These are phyloP conservation scores for Pipistrellus kuhlii DNA, from an alignment of 2,797 vertebrate species.

Conservation along the genomic window DNA sequence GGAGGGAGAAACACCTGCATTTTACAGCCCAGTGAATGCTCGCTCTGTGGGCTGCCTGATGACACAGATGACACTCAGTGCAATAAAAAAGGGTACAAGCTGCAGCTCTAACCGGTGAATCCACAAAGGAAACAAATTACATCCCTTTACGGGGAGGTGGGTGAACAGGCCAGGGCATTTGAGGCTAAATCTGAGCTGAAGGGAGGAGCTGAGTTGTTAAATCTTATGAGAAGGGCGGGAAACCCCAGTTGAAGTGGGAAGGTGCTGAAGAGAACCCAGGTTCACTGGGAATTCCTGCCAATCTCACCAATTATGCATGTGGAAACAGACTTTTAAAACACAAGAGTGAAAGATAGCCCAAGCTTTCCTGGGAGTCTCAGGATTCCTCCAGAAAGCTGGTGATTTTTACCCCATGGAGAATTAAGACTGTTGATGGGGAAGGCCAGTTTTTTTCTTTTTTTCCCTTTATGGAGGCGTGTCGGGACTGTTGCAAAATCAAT, in stretches of 20 bases:
- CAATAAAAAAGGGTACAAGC: not conserved
- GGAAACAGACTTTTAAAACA: slow-evolving; percentile 7
- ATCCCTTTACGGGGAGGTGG: not conserved
- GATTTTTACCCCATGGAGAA: slow-evolving; percentile 8
- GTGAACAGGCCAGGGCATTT: slow-evolving; percentile 2
- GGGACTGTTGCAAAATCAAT: slow-evolving; percentile 47
- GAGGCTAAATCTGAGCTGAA: not conserved
- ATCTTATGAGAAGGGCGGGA: not conserved
- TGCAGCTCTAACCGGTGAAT: not conserved
- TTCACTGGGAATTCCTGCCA: not conserved
- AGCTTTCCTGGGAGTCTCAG: not conserved
- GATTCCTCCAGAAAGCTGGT: slow-evolving; percentile 20
- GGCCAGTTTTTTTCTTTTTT: not conserved
- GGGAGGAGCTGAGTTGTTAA: not conserved
- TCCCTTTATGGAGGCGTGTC: not conserved
- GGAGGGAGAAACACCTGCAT: not conserved
- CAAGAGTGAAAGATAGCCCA: not conserved
- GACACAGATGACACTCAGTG: not conserved
- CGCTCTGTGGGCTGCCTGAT: not conserved
- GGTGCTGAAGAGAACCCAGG: not conserved
- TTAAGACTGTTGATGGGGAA: not conserved
- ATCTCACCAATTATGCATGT: not conserved
- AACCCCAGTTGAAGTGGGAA: slow-evolving; percentile 29
- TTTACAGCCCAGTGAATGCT: slow-evolving; percentile 3
- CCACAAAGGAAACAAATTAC: slow-evolving; percentile 67